phyloP scores from a whole-genome alignment of 2,888 invertebrate genomes.

The Pinctada fucata region DNA sequence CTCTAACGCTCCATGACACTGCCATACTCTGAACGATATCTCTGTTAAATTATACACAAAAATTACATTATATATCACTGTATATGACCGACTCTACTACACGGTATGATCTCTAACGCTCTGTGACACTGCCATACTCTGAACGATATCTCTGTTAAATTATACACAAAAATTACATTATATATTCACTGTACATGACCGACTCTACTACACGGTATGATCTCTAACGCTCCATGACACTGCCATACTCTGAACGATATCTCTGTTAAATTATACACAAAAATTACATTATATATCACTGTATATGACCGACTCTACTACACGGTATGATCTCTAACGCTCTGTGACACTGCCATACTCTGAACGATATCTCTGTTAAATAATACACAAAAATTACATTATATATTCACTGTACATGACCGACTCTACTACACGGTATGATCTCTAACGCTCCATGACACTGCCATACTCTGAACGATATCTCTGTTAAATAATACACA shows the following conservation, averaged over 20 bases:
- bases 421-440: background rate
- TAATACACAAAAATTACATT: background rate
- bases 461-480: constrained; percentile 95
- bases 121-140: constrained; percentile 99
- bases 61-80: too few species aligned
- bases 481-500: constrained; percentile 78
- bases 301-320: constrained; percentile 91
- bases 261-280: too few species aligned
- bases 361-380: constrained; percentile 84
- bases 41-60: constrained; percentile 77
- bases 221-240: constrained; percentile 97
- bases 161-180: background rate
- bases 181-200: constrained; percentile 81
- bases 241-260: constrained; percentile 96
- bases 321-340: constrained; percentile 98
- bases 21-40: constrained; percentile 94
- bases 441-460: constrained; percentile 91
- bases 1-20: constrained; percentile 97
- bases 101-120: constrained; percentile 96
- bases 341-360: constrained; percentile 99
- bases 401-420: background rate
- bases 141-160: constrained; percentile 83
- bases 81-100: constrained; percentile 91
- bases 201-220: constrained; percentile 96
- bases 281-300: too few species aligned